A percentile compares a stretch with the other conserved stretches of the same genome.
Conservation (phyloP, 2,888 invertebrate species). For the Drepanosiphum platanoidis region DNA sequence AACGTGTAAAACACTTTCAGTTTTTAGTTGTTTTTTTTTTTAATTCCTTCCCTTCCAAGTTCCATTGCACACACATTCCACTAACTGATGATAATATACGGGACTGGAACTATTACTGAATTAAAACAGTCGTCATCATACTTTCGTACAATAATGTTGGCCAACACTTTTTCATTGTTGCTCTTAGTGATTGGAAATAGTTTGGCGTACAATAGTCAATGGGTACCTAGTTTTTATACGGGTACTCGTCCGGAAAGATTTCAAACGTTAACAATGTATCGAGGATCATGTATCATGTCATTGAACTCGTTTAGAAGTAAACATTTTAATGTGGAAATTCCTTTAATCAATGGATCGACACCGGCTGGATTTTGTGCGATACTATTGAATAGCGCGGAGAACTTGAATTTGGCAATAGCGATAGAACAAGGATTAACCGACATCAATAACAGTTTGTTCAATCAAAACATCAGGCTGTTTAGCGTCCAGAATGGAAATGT, state of each 20-base stretch:
- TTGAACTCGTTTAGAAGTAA: constrained; percentile 28
- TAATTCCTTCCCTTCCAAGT: not conserved
- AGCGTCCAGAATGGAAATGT: constrained; percentile 35
- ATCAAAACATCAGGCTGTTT: constrained; percentile 51
- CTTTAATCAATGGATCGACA: constrained; percentile 42
- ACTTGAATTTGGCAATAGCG: constrained; percentile 43
- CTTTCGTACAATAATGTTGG: constrained; percentile 27
- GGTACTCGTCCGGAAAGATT: constrained; percentile 17
- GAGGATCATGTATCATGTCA: constrained; percentile 45
- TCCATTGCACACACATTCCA: not conserved
- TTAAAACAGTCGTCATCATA: constrained; percentile 22
- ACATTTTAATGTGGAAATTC: constrained; percentile 58
- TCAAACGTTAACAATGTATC: constrained; percentile 46
- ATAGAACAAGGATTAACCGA: constrained; percentile 51
- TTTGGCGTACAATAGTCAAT: constrained; percentile 40
- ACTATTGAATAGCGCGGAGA: constrained; percentile 32
- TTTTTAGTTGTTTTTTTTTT: not conserved
- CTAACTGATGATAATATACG: not conserved
- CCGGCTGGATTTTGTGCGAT: constrained; percentile 59
- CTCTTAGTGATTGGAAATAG: constrained; percentile 15
- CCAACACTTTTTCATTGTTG: not conserved
- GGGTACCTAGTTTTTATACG: constrained; percentile 47
- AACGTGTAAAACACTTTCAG: not conserved
- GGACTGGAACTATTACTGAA: not conserved
- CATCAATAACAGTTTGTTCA: not conserved